Evolutionary conservation across 2,113 vertebrate species (phyloP).

Genomic region (Accipiter virgatus): DNA sequence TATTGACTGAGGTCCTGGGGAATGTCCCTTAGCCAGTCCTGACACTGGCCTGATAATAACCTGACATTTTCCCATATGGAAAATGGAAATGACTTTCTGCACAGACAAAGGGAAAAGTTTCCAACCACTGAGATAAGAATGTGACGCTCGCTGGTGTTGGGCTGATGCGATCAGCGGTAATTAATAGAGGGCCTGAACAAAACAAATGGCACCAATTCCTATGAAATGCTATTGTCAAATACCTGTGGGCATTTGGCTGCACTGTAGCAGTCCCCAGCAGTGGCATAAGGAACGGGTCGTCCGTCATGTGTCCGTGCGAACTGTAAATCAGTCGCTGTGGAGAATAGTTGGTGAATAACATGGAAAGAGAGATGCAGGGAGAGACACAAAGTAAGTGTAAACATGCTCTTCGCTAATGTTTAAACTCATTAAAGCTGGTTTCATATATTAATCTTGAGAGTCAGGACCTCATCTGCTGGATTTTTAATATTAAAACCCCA

Average conservation of each 20-base stretch:
- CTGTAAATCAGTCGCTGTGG: constrained; percentile 90
- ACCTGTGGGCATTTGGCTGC: constrained; percentile 93
- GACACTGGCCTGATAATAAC: background rate
- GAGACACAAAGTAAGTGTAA: background rate
- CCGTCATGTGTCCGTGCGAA: constrained; percentile 88
- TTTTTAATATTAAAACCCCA: background rate
- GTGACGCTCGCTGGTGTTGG: background rate
- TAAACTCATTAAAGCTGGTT: background rate
- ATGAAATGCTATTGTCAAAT: constrained; percentile 31
- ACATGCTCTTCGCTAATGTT: background rate
- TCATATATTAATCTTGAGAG: background rate
- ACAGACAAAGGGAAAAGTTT: background rate
- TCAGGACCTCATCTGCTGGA: background rate
- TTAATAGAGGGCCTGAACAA: background rate
- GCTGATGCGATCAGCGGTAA: background rate
- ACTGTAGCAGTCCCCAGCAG: constrained; percentile 96
- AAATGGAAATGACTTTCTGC: background rate
- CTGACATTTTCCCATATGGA: background rate
- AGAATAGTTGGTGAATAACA: constrained; percentile 4
- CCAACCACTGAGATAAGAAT: background rate
- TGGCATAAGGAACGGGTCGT: constrained; percentile 90
- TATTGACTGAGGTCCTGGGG: background rate
- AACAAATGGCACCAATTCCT: background rate
- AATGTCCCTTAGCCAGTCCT: background rate
- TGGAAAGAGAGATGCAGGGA: background rate